Evolutionary conservation across 2,113 vertebrate genomes (phyloP), one percentile per base, ranked within the genome.

Genomic region (Saccopteryx leptura): DNA sequence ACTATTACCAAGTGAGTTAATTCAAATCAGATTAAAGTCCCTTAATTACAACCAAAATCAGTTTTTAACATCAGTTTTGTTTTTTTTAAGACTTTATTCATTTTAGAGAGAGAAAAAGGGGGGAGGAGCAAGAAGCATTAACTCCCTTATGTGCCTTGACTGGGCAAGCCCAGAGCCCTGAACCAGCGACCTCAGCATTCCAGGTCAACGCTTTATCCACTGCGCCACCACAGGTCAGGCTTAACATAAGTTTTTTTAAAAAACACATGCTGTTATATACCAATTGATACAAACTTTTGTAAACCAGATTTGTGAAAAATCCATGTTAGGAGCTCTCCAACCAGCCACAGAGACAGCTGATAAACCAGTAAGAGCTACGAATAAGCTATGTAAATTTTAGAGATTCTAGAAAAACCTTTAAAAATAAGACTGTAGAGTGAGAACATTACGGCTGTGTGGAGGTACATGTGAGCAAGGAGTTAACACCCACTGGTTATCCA

Each of bases 1-100:
- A 39, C 26, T 31, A 81, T 48, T 89, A 87, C 39, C 7, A 69
- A 24, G 52, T 0, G 2, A 72, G 18, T 78, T 71, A 84, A 80
- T 88, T 90, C 72, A 69, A 88, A 84, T 66, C 9, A 94, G 58
- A 83, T 68, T 26, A 60, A 33, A 54, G 71, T 88, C 8, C 26
- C 54, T 60, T 54, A 82, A 60, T 78, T 76, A 54, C 11, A 78
- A 63, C 15, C 46, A 31, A 23, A 80, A 79, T 87, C 65, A 94
- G 17, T 31, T 75, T 80, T 68, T 79, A 8, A 76, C 28, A 68
- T 46, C 46, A 56, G 19, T 58, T 39, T 39, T 39, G 39, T 39
- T 39, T 39, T 39, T 39, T 39, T 39, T 3, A 39, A 39, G 39
- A 39, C 39, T 39, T 39, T 39, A 39, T 39, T 39, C 39, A 39